Conservation (phyloP, 2,113 vertebrate species). For the Ictidomys tridecemlineatus region DNA sequence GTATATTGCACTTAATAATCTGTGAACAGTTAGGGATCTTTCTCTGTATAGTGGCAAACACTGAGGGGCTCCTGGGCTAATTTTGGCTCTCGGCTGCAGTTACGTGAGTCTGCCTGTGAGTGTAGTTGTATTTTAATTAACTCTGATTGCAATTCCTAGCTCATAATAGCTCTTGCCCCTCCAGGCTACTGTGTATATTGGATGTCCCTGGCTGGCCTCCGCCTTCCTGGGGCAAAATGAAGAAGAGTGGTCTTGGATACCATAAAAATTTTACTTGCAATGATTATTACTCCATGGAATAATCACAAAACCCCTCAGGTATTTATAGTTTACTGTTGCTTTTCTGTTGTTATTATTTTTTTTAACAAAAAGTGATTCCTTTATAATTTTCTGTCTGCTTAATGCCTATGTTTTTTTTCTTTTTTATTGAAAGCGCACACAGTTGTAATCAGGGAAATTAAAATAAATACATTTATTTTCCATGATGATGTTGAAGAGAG, state of each 20-base stretch:
- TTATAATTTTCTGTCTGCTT: slow-evolving; percentile 3
- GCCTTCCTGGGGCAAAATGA: background rate
- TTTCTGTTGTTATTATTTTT: background rate
- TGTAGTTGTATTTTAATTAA: background rate
- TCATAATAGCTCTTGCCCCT: background rate
- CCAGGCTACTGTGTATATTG: background rate
- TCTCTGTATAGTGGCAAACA: background rate
- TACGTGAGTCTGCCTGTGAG: background rate
- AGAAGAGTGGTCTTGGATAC: background rate
- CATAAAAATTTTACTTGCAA: background rate
- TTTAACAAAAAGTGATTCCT: background rate
- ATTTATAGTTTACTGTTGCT: background rate
- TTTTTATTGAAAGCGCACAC: background rate
- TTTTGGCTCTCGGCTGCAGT: background rate
- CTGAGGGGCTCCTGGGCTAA: background rate
- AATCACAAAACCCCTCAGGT: background rate
- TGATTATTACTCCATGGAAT: background rate
- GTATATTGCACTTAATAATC: background rate
- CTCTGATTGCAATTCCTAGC: background rate
- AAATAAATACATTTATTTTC: background rate
- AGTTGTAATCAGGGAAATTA: background rate
- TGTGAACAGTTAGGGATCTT: background rate
- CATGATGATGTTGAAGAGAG: background rate
- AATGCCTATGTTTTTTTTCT: background rate
- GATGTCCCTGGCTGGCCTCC: too few species aligned